These are phyloP conservation scores for Mobula birostris DNA, from an alignment of 2,113 vertebrate species.

Conservation along the genomic window DNA sequence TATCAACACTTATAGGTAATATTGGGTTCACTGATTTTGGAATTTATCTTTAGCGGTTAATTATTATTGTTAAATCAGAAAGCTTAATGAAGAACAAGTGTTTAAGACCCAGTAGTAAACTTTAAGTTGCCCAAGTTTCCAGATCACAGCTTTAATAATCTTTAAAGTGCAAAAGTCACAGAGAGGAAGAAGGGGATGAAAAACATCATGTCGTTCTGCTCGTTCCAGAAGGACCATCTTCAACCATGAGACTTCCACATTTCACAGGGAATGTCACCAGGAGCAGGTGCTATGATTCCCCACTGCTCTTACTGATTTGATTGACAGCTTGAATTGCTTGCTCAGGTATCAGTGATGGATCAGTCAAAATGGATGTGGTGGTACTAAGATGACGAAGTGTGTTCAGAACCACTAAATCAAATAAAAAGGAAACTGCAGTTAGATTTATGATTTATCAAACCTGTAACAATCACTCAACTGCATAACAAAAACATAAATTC, in stretches of 20 bases:
- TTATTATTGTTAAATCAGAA: conserved; percentile 27
- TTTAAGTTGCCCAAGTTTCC: neutral
- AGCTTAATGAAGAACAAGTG: neutral
- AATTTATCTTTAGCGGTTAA: neutral
- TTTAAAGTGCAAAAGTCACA: conserved; percentile 38
- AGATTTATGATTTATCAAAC: conserved; percentile 2
- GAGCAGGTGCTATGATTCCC: conserved; percentile 52
- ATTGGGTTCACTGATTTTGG: neutral
- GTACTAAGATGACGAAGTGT: conserved; percentile 79
- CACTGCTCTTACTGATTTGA: conserved; percentile 45
- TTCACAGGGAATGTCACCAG: neutral
- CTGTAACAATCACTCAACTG: neutral
- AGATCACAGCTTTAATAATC: conserved; percentile 30
- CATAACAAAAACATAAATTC: neutral
- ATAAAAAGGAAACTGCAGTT: neutral
- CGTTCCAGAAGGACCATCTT: conserved; percentile 8
- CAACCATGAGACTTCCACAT: conserved; percentile 5
- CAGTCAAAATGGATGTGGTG: conserved; percentile 76
- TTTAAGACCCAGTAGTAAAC: neutral
- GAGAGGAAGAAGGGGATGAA: neutral
- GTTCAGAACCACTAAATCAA: conserved; percentile 70
- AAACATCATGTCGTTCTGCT: neutral
- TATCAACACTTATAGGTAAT: neutral
- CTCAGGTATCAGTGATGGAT: conserved; percentile 71
- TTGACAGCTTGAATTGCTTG: conserved; percentile 70